Percentiles rank a stretch among this genome's conserved stretches.
phyloP scores from a whole-genome alignment of 2,113 vertebrate genomes.

The Himantopus leucocephalus region DNA sequence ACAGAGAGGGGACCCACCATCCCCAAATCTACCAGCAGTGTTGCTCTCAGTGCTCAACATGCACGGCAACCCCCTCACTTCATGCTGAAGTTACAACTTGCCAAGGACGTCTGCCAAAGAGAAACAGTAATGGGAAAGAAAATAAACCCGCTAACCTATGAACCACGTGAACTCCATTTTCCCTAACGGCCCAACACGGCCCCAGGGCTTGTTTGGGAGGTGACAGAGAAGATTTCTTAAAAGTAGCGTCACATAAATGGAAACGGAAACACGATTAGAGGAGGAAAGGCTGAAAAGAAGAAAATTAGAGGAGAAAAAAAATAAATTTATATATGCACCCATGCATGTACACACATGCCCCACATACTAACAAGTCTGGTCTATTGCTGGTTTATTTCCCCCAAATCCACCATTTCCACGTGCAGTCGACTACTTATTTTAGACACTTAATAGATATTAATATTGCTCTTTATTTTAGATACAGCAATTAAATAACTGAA shows the following conservation, averaged over 20 bases:
- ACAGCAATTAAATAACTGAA: not conserved
- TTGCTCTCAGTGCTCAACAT: not conserved
- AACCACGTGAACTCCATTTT: not conserved
- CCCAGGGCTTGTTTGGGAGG: not conserved
- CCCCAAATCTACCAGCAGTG: not conserved
- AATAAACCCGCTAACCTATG: not conserved
- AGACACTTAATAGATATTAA: not conserved
- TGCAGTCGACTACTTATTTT: not conserved
- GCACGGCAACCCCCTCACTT: not conserved
- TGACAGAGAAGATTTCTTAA: not conserved
- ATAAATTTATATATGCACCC: not conserved
- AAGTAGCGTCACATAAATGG: not conserved
- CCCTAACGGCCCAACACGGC: not conserved
- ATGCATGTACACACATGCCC: not conserved
- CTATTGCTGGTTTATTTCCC: not conserved
- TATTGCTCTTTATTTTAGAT: not conserved
- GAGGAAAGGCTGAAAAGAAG: not conserved
- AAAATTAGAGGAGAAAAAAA: not conserved
- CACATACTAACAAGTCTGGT: not conserved
- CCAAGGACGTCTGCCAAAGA: not conserved
- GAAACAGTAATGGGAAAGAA: not conserved
- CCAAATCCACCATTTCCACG: not conserved
- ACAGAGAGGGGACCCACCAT: rapidly evolving
- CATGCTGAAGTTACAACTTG: not conserved
- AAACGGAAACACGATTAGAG: not conserved